Evolutionary conservation across 2,888 invertebrate genomes (phyloP), one percentile per base, ranked within the genome.

Genomic region (Sipha maydis): DNA sequence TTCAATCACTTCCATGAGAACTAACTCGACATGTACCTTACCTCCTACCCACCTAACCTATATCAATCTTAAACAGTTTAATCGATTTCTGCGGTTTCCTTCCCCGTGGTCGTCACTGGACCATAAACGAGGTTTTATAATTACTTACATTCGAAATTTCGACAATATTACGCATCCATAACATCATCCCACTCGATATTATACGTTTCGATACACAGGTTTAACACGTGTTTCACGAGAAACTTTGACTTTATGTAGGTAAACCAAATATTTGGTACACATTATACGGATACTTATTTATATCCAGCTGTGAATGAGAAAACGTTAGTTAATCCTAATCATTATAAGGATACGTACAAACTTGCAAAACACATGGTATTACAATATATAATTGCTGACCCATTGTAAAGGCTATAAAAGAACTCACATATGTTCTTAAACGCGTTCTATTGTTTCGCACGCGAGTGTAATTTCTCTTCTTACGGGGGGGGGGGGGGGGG

Each of bases 81-180:
- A 88, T 88, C 88, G 88, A 88, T 88, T 88, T 80, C 34, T 88
- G 88, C 67, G 88, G 88, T 88, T 88, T 82, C 31, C 82, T 73
- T 73, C 38, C 79, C 14, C 38, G 28, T 17, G 31, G 61, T 75
- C 82, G 67, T 75, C 78, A 69, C 41, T 88, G 38, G 61, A 86
- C 80, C 86, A 38, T 86, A 80, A 86, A 86, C 79, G 54, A 75
- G 14, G 31, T 76, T 48, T 67, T 78, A 73, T 89, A 76, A 76
- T 76, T 84, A 83, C 41, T 69, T 75, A 76, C 28, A 76, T 21
- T 41, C 34, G 25, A 77, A n/a, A 34, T 25, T 89, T 41, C 28
- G 56, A 79, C 73, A n/a, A 38, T 78, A 25, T 38, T 56, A 54
- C 21, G 5, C 38, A n/a, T 75, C 38, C 75, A 31, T n/a, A 83